A percentile compares a stretch with the other conserved stretches of the same genome.
Conservation (phyloP, 2,888 invertebrate genomes). For the Dichetophora obliterata region DNA sequence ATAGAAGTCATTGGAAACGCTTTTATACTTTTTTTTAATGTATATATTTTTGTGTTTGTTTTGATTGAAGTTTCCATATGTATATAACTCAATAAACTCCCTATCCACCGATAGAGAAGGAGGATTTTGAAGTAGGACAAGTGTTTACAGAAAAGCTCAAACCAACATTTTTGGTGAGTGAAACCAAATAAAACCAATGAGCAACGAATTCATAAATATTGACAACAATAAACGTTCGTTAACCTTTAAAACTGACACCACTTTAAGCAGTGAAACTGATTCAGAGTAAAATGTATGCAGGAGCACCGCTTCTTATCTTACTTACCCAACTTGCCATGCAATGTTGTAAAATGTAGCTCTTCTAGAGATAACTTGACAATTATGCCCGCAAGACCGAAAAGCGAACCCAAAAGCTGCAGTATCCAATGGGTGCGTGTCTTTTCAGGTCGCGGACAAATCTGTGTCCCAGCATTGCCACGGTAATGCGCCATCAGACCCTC, state of each 20-base stretch:
- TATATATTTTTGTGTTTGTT: no score
- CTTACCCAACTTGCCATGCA: constrained; percentile 54
- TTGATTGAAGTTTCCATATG: no score
- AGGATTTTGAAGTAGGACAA: no score
- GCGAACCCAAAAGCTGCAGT: constrained; percentile 51
- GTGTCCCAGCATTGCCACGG: constrained; percentile 50
- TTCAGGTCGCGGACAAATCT: constrained; percentile 48
- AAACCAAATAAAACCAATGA: not conserved
- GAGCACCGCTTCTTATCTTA: not conserved
- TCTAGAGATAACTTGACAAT: constrained; percentile 51
- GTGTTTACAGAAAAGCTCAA: not conserved
- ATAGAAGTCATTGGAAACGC: no score
- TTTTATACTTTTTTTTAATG: no score
- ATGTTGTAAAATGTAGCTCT: constrained; percentile 51
- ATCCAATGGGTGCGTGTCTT: constrained; percentile 52
- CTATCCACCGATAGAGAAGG: no score
- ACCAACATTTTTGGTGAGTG: not conserved
- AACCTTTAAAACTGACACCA: no score
- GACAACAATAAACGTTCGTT: no score
- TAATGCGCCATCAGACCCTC: constrained; percentile 55
- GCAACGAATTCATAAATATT: no score
- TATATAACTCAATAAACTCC: no score
- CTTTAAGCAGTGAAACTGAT: no score
- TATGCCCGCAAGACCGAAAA: constrained; percentile 52
- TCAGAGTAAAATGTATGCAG: no score